Evolutionary conservation across 2,113 vertebrate species (phyloP), one percentile per base, ranked within the genome.

Genomic region (Psettodes erumei): DNA sequence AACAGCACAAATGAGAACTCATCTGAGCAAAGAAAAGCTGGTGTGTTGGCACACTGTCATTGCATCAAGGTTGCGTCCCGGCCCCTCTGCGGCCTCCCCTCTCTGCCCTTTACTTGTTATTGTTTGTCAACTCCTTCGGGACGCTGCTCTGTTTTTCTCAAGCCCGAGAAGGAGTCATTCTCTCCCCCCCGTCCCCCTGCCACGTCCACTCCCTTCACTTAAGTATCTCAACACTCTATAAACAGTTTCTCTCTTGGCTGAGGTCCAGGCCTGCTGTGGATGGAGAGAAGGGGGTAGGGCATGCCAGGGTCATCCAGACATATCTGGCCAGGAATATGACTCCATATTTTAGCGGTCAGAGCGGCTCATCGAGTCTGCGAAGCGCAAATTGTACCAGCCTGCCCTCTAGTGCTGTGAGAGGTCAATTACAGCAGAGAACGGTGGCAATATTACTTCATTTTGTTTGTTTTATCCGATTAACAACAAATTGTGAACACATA

Each of bases 21-120:
- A 42, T 2, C 7, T 8, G 43, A 10, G 55, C 19, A 75, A 73
- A 71, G 38, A 43, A 48, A 47, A 8, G 35, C 35, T 27, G 27
- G 23, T 23, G n/a, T 35, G 32, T 16, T 30, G 37, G 60, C 27
- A 15, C 21, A 40, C 1, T 13, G 45, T 66, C 33, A n/a, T 13
- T 12, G 38, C 55, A 59, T 33, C 40, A 42, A 28, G 25, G 28
- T 28, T 61, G 15, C 43, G 21, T 2, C 0, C 18, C 27, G 45
- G 40, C 61, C 55, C 60, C 62, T 40, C 51, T 13, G 16, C 48
- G 38, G 37, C 16, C 32, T 19, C 35, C 48, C 13, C 18, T 13
- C 42, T 62, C 27, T 86, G 75, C 59, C 71, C 74, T 81, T 77
- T 73, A 53, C 71, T 81, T 81, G 32, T 87, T 77, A 53, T 74